phyloP scores from a whole-genome alignment of 1,140 invertebrate genomes.

The Halictus rubicundus region DNA sequence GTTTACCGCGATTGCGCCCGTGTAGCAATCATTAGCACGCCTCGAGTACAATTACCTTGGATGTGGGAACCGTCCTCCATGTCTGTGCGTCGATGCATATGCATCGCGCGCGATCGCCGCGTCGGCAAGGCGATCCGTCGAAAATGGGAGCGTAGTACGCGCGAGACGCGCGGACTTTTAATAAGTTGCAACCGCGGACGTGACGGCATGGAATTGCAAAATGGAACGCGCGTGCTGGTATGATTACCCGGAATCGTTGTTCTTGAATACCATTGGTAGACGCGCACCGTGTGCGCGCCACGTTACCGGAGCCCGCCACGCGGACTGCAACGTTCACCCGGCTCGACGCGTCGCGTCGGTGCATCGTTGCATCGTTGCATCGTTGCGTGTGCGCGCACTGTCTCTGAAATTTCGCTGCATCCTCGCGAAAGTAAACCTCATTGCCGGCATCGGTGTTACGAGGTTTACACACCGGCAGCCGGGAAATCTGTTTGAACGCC shows the following conservation, averaged over 20 bases:
- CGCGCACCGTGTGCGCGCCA: too few relatives aligned
- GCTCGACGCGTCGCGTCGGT: too few relatives aligned
- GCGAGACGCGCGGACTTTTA: slow-evolving; percentile 37
- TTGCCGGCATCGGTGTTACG: too few relatives aligned
- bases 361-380: too few relatives aligned
- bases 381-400: too few relatives aligned
- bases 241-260: slow-evolving; percentile 47
- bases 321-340: background rate
- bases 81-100: slow-evolving; percentile 51
- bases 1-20: slow-evolving; percentile 57
- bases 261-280: slow-evolving; percentile 47
- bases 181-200: slow-evolving; percentile 40
- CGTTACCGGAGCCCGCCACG: slow-evolving; percentile 24
- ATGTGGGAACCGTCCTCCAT: slow-evolving; percentile 54
- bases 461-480: too few relatives aligned
- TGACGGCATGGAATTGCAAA: slow-evolving; percentile 54
- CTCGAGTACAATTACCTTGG: slow-evolving; percentile 61
- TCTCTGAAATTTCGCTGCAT: too few relatives aligned
- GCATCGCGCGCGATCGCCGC: slow-evolving; percentile 40
- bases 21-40: slow-evolving; percentile 63
- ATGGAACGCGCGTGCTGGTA: slow-evolving; percentile 59
- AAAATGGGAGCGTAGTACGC: slow-evolving; percentile 46
- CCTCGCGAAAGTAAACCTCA: too few relatives aligned
- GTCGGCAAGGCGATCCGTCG: slow-evolving; percentile 50
- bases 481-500: too few relatives aligned